These are phyloP conservation scores for Battus philenor DNA, from an alignment of 1,140 invertebrate genomes.

Conservation along the genomic window DNA sequence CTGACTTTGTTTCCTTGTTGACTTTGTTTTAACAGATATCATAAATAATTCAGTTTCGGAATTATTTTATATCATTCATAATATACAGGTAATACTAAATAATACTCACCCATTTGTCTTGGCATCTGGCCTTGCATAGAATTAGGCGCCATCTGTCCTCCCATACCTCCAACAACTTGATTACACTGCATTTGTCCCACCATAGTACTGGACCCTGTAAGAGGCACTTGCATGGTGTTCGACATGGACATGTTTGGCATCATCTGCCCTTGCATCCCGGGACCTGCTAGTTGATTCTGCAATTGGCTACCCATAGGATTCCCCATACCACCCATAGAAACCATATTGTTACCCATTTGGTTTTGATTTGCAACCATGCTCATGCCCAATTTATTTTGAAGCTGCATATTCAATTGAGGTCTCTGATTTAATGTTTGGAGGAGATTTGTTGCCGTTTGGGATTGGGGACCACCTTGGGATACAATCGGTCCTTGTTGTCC, in stretches of 20 bases:
- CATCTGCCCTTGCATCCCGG: constrained; percentile 58
- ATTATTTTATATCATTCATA: too few species aligned
- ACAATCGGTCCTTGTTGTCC: constrained; percentile 54
- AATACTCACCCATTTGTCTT: constrained; percentile 59
- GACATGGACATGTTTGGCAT: constrained; percentile 63
- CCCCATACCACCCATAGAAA: constrained; percentile 51
- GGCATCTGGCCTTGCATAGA: constrained; percentile 61
- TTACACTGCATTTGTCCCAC: constrained; percentile 59
- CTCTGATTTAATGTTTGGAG: constrained; percentile 61
- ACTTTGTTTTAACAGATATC: too few species aligned
- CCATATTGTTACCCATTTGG: constrained; percentile 58
- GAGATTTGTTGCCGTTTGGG: constrained; percentile 59
- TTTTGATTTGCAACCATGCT: constrained; percentile 61
- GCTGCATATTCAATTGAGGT: constrained; percentile 62
- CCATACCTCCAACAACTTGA: constrained; percentile 53
- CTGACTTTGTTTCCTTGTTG: too few species aligned
- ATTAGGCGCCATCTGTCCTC: constrained; percentile 55
- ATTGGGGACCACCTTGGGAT: constrained; percentile 52
- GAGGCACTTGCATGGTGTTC: constrained; percentile 56
- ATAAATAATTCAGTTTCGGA: too few species aligned
- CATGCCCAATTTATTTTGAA: constrained; percentile 56
- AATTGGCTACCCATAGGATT: constrained; percentile 54
- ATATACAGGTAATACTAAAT: too few species aligned
- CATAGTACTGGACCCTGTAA: constrained; percentile 53
- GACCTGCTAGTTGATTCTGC: constrained; percentile 48